Conservation (phyloP, 2,797 vertebrate species). For the Steatocranus sp. region DNA sequence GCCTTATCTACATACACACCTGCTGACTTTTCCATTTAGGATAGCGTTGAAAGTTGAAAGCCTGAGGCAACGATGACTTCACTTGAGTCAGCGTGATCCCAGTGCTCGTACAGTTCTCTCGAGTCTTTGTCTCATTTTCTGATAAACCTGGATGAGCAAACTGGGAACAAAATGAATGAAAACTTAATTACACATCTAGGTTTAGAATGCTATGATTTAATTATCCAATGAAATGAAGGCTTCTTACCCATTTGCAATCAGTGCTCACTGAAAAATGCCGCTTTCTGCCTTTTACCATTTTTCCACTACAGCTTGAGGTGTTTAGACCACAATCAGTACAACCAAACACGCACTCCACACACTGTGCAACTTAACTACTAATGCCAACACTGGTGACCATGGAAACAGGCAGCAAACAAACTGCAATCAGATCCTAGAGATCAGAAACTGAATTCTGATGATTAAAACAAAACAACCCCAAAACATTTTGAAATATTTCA, state of each 20-base stretch:
- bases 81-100: constrained; percentile 59
- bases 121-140: constrained; percentile 5
- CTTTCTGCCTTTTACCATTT: constrained; percentile 65
- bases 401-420: constrained; percentile 48
- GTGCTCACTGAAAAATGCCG: constrained; percentile 13
- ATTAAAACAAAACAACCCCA: background rate
- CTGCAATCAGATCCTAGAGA: constrained; percentile 36
- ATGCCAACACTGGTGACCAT: constrained; percentile 50
- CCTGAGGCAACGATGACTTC: constrained; percentile 17
- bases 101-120: constrained; percentile 54
- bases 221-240: background rate
- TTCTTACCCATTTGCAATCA: constrained; percentile 75
- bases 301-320: background rate
- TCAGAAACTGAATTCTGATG: background rate
- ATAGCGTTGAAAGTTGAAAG: constrained; percentile 39
- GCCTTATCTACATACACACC: constrained; percentile 38
- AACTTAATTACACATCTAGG: background rate
- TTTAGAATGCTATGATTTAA: background rate
- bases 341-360: background rate
- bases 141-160: constrained; percentile 55
- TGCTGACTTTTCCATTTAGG: constrained; percentile 61
- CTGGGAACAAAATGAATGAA: constrained; percentile 29
- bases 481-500: background rate
- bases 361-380: constrained; percentile 10
- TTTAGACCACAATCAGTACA: background rate